A percentile compares a stretch with the other conserved stretches of the same genome.
Conservation (phyloP, 2,113 vertebrate genomes). For the Chroicocephalus ridibundus region DNA sequence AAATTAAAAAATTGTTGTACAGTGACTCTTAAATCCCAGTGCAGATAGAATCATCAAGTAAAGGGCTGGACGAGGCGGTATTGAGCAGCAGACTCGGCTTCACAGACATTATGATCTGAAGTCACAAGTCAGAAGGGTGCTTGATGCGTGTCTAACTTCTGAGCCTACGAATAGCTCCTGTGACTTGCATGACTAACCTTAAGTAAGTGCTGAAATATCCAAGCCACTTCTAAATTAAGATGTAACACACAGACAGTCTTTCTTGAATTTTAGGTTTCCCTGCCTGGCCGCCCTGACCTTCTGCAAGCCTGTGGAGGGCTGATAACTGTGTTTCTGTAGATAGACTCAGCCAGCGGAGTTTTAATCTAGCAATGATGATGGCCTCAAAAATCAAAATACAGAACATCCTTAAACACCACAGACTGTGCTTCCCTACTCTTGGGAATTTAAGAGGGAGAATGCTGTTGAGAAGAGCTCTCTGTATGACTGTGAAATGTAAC, state of each 20-base stretch:
- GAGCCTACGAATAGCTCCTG: not conserved
- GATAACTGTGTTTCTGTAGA: not conserved
- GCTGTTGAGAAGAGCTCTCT: not conserved
- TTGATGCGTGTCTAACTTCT: not conserved
- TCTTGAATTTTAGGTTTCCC: not conserved
- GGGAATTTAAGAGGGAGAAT: not conserved
- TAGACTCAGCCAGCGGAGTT: not conserved
- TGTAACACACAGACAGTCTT: not conserved
- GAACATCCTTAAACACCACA: not conserved
- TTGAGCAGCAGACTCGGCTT: not conserved
- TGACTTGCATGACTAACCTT: not conserved
- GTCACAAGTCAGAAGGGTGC: not conserved
- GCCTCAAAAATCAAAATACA: not conserved
- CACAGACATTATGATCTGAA: not conserved
- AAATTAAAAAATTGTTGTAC: not conserved
- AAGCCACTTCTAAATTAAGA: not conserved
- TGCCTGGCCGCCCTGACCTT: not conserved
- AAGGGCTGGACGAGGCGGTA: not conserved
- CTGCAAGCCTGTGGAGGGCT: not conserved
- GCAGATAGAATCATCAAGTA: not conserved
- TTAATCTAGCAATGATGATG: not conserved
- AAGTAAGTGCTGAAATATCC: not conserved
- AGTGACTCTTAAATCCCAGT: not conserved
- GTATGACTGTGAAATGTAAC: not conserved
- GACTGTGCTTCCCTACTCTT: not conserved